Base-by-base conservation (phyloP, 92 coral and sea anemone genomes). In the Porites cylindrica region DNA sequence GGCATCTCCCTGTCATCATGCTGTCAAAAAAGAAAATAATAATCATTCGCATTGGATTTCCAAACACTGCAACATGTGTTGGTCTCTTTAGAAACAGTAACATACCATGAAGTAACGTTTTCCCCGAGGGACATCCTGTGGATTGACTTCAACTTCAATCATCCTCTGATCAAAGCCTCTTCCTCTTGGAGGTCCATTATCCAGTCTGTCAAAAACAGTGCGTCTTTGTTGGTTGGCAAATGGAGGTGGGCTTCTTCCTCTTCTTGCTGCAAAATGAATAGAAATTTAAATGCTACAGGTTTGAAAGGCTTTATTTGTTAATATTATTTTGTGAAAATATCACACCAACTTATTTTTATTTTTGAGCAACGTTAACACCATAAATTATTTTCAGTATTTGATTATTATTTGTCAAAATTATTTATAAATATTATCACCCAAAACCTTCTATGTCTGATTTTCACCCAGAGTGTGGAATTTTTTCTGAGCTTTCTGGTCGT, bases 1-100 rank as follows among this genome's bases (percentile, higher is more conserved):
- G 89, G 89, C 21, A 85, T 14, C 66, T 85, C 89, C n/a, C 89
- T 56, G 83, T 85, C 89, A 66, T 85, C 89, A 66, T 85, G 89
- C 89, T 85, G 17, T 10, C 9, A 20, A 1, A 65, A 68, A 43
- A 12, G 2, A 18, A 12, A 77, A 26, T 54, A 38, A 76, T 3
- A 8, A 47, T 51, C 4, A 3, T 21, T 5, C 6, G 16, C 0
- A 12, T 13, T 13, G 63, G 1, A 24, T 26, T 17, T 72, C 12
- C 19, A 18, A 32, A 20, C n/a, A 18, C 21, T 13, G 1, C 18
- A 72, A 47, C 60, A 54, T 54, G 12, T 9, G 61, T 77, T 1
- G 3, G 26, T 4, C 23, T 7, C 16, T 56, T 68, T 26, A 59
- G 4, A n/a, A 16, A 14, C 43, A 20, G 62, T 4, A 18, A 2